Evolutionary conservation across 2,113 vertebrate species (phyloP).

Genomic region (Terrapene triunguis): DNA sequence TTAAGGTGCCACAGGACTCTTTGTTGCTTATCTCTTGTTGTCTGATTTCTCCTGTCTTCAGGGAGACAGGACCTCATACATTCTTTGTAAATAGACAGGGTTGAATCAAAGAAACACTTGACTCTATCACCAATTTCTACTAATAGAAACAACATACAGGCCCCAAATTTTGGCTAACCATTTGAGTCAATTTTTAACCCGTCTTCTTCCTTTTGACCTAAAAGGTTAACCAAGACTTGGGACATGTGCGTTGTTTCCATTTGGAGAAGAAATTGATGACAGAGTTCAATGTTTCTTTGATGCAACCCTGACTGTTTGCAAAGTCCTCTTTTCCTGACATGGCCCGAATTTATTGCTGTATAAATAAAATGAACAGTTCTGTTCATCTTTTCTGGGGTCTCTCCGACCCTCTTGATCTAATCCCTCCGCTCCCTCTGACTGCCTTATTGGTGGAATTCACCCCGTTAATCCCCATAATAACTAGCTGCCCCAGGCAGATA

Average conservation of each 20-base stretch:
- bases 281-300: background rate
- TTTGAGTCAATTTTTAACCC: background rate
- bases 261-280: background rate
- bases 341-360: background rate
- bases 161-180: background rate
- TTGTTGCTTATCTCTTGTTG: background rate
- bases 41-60: background rate
- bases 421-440: background rate
- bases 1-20: too few species aligned
- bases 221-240: background rate
- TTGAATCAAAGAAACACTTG: background rate
- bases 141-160: background rate
- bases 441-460: background rate
- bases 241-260: background rate
- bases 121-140: background rate
- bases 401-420: background rate
- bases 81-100: background rate
- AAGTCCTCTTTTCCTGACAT: background rate
- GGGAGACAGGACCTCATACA: background rate
- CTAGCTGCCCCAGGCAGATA: background rate
- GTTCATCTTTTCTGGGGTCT: background rate
- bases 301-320: background rate
- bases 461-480: background rate
- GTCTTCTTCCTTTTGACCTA: background rate
- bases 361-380: background rate